phyloP scores from a whole-genome alignment of 2,888 invertebrate species.

The Dryococelus australis region DNA sequence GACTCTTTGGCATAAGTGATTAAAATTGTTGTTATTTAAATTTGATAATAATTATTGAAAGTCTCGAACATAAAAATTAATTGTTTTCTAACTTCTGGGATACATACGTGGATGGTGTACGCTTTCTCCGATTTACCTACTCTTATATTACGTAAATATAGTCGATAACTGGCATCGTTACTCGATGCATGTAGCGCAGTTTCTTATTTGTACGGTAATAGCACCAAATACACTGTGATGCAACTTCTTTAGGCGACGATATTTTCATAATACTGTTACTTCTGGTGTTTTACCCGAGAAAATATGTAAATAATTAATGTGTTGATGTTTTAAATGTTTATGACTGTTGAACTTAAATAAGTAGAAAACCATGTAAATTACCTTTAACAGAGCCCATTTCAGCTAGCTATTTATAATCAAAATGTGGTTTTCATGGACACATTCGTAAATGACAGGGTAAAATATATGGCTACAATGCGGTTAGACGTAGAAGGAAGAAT shows the following conservation, averaged over 20 bases:
- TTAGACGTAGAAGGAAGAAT: too few species aligned
- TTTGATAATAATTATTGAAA: too few species aligned
- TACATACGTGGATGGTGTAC: neutral
- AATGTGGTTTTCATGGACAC: neutral
- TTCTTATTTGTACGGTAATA: neutral
- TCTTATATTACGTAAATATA: neutral
- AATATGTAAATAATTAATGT: neutral
- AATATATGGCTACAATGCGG: neutral
- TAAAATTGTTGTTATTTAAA: too few species aligned
- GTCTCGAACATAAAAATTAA: too few species aligned
- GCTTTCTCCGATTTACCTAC: neutral
- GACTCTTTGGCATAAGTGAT: too few species aligned
- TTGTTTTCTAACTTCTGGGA: too few species aligned
- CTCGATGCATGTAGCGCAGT: neutral
- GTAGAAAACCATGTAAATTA: neutral
- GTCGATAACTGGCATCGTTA: neutral
- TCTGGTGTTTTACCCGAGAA: neutral
- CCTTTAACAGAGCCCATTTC: neutral
- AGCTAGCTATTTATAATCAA: neutral
- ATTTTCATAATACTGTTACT: neutral
- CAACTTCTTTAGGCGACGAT: neutral
- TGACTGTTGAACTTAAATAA: neutral
- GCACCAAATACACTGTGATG: conserved; percentile 6
- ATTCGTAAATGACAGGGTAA: neutral
- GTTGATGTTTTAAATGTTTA: conserved; percentile 16